Evolutionary conservation across 1,140 invertebrate species (phyloP), one percentile per base, ranked within the genome.

Genomic region (Drosophila sechellia): DNA sequence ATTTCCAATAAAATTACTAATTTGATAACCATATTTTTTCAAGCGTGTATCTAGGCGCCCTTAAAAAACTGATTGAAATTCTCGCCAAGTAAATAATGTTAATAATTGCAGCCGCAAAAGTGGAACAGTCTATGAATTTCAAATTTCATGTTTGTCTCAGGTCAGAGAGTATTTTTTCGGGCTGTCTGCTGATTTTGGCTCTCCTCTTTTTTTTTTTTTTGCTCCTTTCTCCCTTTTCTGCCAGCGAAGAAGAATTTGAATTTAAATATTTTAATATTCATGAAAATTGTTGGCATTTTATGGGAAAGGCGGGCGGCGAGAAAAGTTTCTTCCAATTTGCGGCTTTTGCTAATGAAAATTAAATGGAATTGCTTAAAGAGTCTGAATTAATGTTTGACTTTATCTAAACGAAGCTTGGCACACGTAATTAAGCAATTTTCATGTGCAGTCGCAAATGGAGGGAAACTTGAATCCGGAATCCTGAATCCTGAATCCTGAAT

Each of bases 181-280:
- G 39, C 56, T 22, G 48, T 12, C 25, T 20, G 27, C 17, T 45
- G 11, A 6, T 39, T 55, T 50, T 60, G 5, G n/a, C 27, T 31
- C 39, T 13, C 4, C 31, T 25, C 37, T 27, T 22, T 20, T 35
- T 0, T 20, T 20, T 20, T 20, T 20, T 22, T 22, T 22, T 22
- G 2, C 20, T 2, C 20, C 20, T 22, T 39, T 25, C n/a, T 17
- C 27, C 34, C 35, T 35, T 17, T 12, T 10, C 45, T 43, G 31
- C 55, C 13, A 22, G 50, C 55, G 49, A 6, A 35, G n/a, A n/a
- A 73, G 69, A 85, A 79, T 84, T 85, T 76, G 71, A 86, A 86
- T 86, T 86, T 86, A 79, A 87, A 87, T 87, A 87, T 87, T 87
- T 87, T 87, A 87, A 87, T 87, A 87, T 87, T 87, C 86, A 87